Conservation (phyloP, 2,797 vertebrate genomes). For the Malurus leucopterus region DNA sequence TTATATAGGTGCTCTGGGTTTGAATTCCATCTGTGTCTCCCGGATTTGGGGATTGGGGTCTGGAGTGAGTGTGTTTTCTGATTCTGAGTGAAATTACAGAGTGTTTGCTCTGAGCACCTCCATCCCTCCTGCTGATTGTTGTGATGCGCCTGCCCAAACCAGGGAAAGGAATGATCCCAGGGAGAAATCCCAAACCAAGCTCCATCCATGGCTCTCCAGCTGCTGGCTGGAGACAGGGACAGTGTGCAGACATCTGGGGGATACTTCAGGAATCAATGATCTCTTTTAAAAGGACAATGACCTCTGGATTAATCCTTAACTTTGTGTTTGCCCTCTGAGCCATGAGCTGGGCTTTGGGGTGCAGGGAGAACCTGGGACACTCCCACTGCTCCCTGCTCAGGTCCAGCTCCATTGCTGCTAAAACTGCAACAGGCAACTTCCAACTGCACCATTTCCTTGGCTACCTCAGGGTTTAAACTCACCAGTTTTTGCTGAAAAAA, state of each 20-base stretch:
- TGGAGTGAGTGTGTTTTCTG: conserved; percentile 14
- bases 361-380: rapidly evolving
- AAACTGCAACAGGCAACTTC: not conserved
- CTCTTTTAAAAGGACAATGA: not conserved
- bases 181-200: not conserved
- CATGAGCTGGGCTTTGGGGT: rapidly evolving
- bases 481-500: not conserved
- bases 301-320: not conserved
- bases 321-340: not conserved
- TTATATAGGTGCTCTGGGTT: not conserved
- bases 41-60: not conserved
- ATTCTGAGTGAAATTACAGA: not conserved
- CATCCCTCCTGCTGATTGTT: not conserved
- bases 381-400: not conserved
- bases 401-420: not conserved
- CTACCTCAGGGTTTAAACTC: not conserved
- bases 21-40: not conserved
- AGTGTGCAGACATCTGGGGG: not conserved
- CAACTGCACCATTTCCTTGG: not conserved
- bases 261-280: not conserved
- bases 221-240: not conserved
- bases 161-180: not conserved
- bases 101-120: not conserved
- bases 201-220: rapidly evolving
- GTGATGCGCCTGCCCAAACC: not conserved